A percentile compares a stretch with the other conserved stretches of the same genome.
Conservation (phyloP, 2,888 invertebrate genomes). For the Noctua fimbriata region DNA sequence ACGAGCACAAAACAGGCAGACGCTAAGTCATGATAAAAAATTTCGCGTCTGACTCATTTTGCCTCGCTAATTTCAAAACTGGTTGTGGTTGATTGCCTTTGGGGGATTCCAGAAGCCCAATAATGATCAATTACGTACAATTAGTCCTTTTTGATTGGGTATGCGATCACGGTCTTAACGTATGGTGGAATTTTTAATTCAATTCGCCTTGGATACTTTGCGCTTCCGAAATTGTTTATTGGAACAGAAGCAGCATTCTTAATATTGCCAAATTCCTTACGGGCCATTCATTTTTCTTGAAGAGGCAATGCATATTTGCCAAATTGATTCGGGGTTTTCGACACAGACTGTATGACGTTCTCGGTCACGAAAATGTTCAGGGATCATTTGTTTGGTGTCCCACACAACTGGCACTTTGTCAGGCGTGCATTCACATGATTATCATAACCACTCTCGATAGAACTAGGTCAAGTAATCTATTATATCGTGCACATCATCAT, state of each 20-base stretch:
- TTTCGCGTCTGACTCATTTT: slow-evolving; percentile 51
- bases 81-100: slow-evolving; percentile 49
- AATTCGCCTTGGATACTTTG: slow-evolving; percentile 6
- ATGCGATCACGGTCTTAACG: slow-evolving; percentile 11
- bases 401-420: slow-evolving; percentile 38
- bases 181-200: slow-evolving; percentile 12
- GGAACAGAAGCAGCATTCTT: slow-evolving; percentile 28
- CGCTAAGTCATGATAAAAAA: slow-evolving; percentile 53
- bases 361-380: slow-evolving; percentile 24
- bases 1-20: slow-evolving; percentile 42
- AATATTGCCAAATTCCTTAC: slow-evolving; percentile 49
- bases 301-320: not conserved
- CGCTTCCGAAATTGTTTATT: slow-evolving; percentile 44
- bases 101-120: slow-evolving; percentile 50
- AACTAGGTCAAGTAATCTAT: slow-evolving; percentile 64
- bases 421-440: slow-evolving; percentile 60
- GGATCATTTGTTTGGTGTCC: slow-evolving; percentile 33
- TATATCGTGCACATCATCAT: slow-evolving; percentile 63
- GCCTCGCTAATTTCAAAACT: slow-evolving; percentile 54
- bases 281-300: slow-evolving; percentile 11
- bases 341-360: not conserved
- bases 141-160: slow-evolving; percentile 26
- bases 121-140: slow-evolving; percentile 26
- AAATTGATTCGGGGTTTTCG: not conserved
- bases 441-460: slow-evolving; percentile 51